phyloP scores from a whole-genome alignment of 2,888 invertebrate species.

The Acholoe squamosa region DNA sequence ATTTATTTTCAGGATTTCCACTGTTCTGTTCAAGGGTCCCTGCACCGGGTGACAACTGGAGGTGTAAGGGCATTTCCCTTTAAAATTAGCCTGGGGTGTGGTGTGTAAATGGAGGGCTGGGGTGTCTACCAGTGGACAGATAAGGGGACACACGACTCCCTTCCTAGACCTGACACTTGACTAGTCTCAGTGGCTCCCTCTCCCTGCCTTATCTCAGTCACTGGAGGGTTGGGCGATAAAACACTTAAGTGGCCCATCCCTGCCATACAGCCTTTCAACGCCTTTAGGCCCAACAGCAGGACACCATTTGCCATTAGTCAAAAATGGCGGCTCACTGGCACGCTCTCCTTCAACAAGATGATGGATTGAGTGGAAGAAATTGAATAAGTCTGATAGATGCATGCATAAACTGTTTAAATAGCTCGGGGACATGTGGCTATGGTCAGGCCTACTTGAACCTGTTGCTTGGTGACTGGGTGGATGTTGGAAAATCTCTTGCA shows the following conservation, averaged over 20 bases:
- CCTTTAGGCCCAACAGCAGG: background rate
- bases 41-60: too few species aligned
- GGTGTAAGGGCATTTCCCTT: too few species aligned
- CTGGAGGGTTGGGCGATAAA: background rate
- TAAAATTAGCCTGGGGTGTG: too few species aligned
- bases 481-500: too few species aligned
- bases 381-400: background rate
- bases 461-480: too few species aligned
- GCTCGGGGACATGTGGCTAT: too few species aligned
- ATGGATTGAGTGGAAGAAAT: background rate
- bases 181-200: background rate
- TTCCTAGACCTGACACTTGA: constrained; percentile 11
- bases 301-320: background rate
- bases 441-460: too few species aligned
- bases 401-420: too few species aligned
- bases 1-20: too few species aligned
- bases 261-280: background rate
- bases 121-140: background rate
- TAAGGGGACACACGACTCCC: background rate
- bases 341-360: background rate
- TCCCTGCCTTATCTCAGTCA: background rate
- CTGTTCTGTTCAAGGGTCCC: too few species aligned
- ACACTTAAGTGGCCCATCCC: background rate
- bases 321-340: background rate
- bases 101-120: background rate